Conservation (phyloP, 2,888 invertebrate genomes). For the Baronia brevicornis region DNA sequence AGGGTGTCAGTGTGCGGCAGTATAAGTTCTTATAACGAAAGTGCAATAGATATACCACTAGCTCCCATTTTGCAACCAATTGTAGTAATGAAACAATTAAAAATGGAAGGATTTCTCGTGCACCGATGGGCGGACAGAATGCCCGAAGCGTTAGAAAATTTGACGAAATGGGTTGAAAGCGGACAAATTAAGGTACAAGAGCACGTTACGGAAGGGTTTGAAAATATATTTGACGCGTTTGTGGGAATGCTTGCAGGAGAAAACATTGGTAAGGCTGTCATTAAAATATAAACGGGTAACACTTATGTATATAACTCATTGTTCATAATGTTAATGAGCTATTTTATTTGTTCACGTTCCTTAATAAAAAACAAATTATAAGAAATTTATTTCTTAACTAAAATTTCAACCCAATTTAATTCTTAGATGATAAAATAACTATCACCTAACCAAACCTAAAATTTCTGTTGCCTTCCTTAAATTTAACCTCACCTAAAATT, state of each 20-base stretch:
- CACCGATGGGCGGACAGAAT: slow-evolving; percentile 63
- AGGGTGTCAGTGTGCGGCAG: slow-evolving; percentile 76
- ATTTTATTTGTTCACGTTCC: too few species aligned
- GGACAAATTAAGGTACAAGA: slow-evolving; percentile 78
- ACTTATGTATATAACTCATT: too few species aligned
- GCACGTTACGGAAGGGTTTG: slow-evolving; percentile 79
- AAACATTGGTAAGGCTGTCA: slow-evolving; percentile 73
- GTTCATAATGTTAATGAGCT: not conserved
- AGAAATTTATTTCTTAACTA: too few species aligned
- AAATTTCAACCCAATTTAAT: too few species aligned
- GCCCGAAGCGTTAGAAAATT: slow-evolving; percentile 69
- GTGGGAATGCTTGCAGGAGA: slow-evolving; percentile 73
- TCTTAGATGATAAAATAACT: too few species aligned
- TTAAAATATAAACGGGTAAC: slow-evolving; percentile 27
- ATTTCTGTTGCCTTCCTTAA: too few species aligned
- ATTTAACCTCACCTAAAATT: too few species aligned
- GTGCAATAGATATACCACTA: not conserved
- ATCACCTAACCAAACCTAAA: too few species aligned
- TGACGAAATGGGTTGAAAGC: slow-evolving; percentile 71
- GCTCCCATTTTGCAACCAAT: slow-evolving; percentile 25
- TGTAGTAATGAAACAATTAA: slow-evolving; percentile 67
- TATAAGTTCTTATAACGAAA: slow-evolving; percentile 64
- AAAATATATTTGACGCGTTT: slow-evolving; percentile 79
- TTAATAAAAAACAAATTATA: too few species aligned
- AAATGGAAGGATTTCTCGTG: slow-evolving; percentile 71